Base-by-base conservation (phyloP, 2,888 invertebrate species). In the Agrypnus murinus region DNA sequence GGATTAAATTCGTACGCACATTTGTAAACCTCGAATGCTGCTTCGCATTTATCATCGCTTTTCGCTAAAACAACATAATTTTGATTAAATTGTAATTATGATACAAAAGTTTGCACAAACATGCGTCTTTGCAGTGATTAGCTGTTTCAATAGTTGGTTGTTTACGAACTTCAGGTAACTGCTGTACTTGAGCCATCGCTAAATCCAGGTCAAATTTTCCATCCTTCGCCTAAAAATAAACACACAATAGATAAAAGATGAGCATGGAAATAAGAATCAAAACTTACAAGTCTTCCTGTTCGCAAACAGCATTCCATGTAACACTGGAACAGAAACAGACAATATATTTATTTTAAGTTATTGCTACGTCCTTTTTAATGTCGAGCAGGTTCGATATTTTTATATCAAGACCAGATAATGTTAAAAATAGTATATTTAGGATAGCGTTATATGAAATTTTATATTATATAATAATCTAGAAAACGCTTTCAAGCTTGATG, bases 191-290 rank as follows among this genome's bases (percentile, higher is more conserved):
- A 2, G 9, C 6, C 8, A 48, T 1, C 5, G 12, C 10, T 5
- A 19, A 19, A 31, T 48, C n/a, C 6, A 48, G n/a, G 10, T 48
- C 48, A 19, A 19, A 17, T 48, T 48, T 48, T 19, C 48, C 48
- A 48, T 48, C 48, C 6, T 48, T 48, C 5, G 5, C n/a, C 48
- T 48, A 48, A 19, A 43, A 10, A 15, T 43, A 43, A 43, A 43
- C n/a, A n/a, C 12, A 43, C 12, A 43, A 15, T 43, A 15, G 14
- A 3, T 12, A 15, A 43, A 14, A 7, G 14, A 43, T 5, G 5
- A 5, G 3, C 5, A 25, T 5, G 4, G 12, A 8, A 25, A 19
- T 48, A n/a, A 48, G 2, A 1, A 9, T 48, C 25, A 25, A 2
- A 25, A 48, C 48, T 48, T 48, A 48, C 48, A 25, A 48, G 31